Conservation (phyloP, 2,797 vertebrate genomes). For the Galago senegalensis region DNA sequence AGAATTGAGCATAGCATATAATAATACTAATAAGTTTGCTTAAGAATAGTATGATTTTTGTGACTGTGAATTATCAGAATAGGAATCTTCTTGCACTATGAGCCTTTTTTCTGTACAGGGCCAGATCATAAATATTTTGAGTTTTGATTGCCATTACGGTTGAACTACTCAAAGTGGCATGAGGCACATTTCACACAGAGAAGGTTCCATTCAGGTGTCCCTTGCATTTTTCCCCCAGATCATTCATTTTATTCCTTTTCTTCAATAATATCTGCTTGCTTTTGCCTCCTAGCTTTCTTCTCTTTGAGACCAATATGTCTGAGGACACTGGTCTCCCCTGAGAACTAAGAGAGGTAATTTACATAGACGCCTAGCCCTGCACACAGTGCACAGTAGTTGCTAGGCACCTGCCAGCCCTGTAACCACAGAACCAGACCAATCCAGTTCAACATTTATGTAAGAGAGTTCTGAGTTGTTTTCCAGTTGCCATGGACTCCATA, state of each 20-base stretch:
- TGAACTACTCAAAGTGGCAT: not conserved
- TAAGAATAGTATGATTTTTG: not conserved
- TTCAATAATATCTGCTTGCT: not conserved
- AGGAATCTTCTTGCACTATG: not conserved
- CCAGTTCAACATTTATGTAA: not conserved
- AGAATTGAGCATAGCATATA: not conserved
- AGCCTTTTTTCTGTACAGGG: not conserved
- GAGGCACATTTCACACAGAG: not conserved
- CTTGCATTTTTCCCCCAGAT: not conserved
- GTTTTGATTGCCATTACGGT: too few species aligned
- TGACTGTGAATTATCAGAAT: not conserved
- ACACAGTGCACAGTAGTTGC: not conserved
- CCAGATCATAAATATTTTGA: not conserved
- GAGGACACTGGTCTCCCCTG: not conserved
- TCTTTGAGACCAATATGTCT: not conserved
- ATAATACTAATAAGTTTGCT: not conserved
- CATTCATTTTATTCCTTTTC: not conserved
- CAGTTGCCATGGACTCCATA: not conserved
- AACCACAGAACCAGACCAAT: not conserved
- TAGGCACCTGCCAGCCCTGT: not conserved
- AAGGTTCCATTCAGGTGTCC: not conserved
- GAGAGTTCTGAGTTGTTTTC: not conserved
- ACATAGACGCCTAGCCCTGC: not conserved
- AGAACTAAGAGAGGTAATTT: not conserved
- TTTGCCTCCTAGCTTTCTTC: not conserved